A percentile compares a stretch with the other conserved stretches of the same genome.
These are phyloP conservation scores for Hippocampus zosterae DNA, from an alignment of 2,113 vertebrate genomes.

Conservation along the genomic window DNA sequence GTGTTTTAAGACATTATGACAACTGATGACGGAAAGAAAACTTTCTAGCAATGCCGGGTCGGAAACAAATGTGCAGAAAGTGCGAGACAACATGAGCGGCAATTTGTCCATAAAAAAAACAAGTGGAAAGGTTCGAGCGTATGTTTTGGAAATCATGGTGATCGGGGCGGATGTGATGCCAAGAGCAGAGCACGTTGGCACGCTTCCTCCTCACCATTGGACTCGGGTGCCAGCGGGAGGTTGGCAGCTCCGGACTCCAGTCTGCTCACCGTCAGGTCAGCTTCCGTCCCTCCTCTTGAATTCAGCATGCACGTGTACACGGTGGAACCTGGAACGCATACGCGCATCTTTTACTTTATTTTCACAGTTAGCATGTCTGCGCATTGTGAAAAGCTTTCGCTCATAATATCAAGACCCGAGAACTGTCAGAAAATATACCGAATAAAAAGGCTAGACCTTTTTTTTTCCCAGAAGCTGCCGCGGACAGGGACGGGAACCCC, in stretches of 20 bases:
- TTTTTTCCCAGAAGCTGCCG: slow-evolving; percentile 2
- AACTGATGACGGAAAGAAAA: background rate
- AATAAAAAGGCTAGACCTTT: background rate
- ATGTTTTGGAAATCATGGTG: background rate
- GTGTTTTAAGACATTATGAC: too few species aligned
- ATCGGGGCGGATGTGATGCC: background rate
- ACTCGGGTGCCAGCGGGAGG: slow-evolving; percentile 77
- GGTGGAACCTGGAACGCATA: slow-evolving; percentile 76
- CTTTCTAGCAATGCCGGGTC: background rate
- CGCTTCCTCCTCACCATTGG: slow-evolving; percentile 74
- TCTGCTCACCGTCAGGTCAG: slow-evolving; percentile 90
- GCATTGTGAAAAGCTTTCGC: background rate
- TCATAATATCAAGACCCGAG: background rate
- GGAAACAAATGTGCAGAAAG: background rate
- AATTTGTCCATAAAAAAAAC: background rate
- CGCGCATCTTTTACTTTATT: background rate
- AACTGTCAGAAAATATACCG: background rate
- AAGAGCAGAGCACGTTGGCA: background rate
- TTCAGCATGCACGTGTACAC: slow-evolving; percentile 98
- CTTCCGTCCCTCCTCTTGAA: slow-evolving; percentile 79
- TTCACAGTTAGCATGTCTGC: background rate
- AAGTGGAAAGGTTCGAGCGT: background rate
- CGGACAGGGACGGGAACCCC: background rate
- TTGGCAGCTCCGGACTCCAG: slow-evolving; percentile 66
- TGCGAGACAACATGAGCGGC: background rate